Base-by-base conservation (phyloP, 2,888 invertebrate genomes). In the Cataglyphis altisquamis region DNA sequence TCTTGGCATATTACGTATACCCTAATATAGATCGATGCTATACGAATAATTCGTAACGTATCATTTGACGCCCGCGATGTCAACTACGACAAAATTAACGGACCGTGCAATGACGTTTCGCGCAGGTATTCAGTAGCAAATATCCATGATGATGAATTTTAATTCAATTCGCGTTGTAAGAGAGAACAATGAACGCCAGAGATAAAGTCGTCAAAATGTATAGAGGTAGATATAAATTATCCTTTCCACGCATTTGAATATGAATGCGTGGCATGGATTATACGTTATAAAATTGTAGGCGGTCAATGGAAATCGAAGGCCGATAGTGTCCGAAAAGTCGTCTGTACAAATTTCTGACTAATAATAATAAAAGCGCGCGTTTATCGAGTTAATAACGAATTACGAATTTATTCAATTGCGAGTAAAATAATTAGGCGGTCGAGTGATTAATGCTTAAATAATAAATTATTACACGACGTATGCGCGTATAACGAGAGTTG, bases 121-220 rank as follows among this genome's bases (percentile, higher is more conserved):
- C 83, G 78, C 81, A 78, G 64, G 67, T 77, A 70, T 82, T 73
- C 82, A 64, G 75, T 82, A 72, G 66, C 80, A 66, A 85, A 84
- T 87, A 70, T 64, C 74, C 64, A 36, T 67, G 87, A 70, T 86
- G 84, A 85, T 86, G 85, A 86, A 89, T 84, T 87, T 84, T 75
- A 78, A 82, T 84, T 82, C 75, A 73, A 74, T 80, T 62, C 41
- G 39, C 45, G 52, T 32, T 64, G 57, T 81, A 70, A 74, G 77
- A 57, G 62, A 25, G 82, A 87, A 89, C 85, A 88, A 87, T 87
- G 81, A 36, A 15, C 15, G 60, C 39, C 62, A 75, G 74, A 81
- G 74, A 81, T 74, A 74, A 81, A 36, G 62, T 29, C 52, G 45
- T 45, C 39, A 72, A 62, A 85, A 72, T 77, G 67, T 66, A 67